Base-by-base conservation (phyloP, 2,888 invertebrate species). In the Ormyrus rosae region DNA sequence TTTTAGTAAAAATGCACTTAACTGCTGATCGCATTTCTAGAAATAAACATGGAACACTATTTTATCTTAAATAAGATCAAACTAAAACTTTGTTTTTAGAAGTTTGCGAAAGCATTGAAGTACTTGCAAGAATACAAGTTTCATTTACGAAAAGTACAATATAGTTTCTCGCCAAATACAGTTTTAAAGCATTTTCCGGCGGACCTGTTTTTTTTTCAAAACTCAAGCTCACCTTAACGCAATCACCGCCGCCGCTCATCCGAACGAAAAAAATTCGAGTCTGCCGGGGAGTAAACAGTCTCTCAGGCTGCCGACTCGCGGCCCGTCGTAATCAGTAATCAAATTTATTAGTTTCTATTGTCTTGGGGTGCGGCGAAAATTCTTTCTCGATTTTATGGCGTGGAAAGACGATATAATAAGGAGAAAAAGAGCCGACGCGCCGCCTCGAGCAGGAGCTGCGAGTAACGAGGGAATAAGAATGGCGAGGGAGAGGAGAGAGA, bases 261-360 rank as follows among this genome's bases (percentile, higher is more conserved):
- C 34, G 11, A 64, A 50, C 51, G 51, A 13, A 56, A 56, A 10
- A 56, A 68, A 34, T 34, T 34, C 34, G 34, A 34, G 34, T 3
- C 34, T 34, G 13, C 50, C 53, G 63, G 50, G 72, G 13, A 71
- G 67, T 73, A 77, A 77, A 81, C 71, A 80, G 63, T 50, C 53
- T 58, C 60, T 63, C 48, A 7, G 61, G 8, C 8, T 8, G 19
- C 50, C n/a, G 13, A 11, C 45, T 13, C 13, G 55, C 8, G 13
- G 85, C 86, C 86, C 85, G 85, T 83, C 83, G 88, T 90, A 90
- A 90, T 90, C 90, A 89, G 90, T 90, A 90, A 90, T 90, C 89
- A 90, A 90, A 90, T 90, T 90, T 90, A 90, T 90, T 90, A 90
- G 90, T 89, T 90, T 90, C 90, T 90, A 90, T 90, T 90, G 90